Percentiles rank a stretch among this genome's conserved stretches.
phyloP scores from a whole-genome alignment of 37 sponge, comb jelly and placozoan genomes.

The Ianthella basta region DNA sequence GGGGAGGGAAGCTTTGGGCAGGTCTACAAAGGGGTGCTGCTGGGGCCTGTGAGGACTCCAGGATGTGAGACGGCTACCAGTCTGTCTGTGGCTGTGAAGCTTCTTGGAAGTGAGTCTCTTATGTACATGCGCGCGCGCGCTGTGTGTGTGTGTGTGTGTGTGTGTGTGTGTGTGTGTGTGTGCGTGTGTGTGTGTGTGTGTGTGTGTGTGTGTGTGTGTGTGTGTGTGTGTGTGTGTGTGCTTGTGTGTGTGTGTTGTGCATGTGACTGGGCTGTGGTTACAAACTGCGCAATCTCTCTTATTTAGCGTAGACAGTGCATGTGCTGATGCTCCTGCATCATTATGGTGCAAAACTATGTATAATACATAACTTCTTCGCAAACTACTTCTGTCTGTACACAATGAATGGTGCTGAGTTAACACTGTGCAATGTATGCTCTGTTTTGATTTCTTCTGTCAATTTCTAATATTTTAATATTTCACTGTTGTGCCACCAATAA shows the following conservation, averaged over 20 bases:
- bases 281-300: no score
- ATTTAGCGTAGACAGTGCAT: no score
- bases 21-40: conserved; percentile 23
- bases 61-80: conserved; percentile 15
- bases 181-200: neutral
- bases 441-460: no score
- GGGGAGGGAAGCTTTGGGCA: conserved; percentile 33
- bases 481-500: no score
- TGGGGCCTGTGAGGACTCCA: conserved; percentile 11
- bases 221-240: conserved; percentile 16
- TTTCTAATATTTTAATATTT: no score
- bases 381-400: no score
- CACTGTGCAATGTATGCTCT: no score
- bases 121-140: neutral
- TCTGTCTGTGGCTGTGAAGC: conserved; percentile 18
- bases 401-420: no score
- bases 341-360: no score
- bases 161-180: neutral
- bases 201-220: neutral
- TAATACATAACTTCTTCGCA: no score
- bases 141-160: neutral
- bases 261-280: neutral
- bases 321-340: no score
- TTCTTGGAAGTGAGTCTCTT: conserved; percentile 28
- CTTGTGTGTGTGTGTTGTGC: conserved; percentile 12